Evolutionary conservation across 2,113 vertebrate genomes (phyloP).

Genomic region (Lepus americanus): DNA sequence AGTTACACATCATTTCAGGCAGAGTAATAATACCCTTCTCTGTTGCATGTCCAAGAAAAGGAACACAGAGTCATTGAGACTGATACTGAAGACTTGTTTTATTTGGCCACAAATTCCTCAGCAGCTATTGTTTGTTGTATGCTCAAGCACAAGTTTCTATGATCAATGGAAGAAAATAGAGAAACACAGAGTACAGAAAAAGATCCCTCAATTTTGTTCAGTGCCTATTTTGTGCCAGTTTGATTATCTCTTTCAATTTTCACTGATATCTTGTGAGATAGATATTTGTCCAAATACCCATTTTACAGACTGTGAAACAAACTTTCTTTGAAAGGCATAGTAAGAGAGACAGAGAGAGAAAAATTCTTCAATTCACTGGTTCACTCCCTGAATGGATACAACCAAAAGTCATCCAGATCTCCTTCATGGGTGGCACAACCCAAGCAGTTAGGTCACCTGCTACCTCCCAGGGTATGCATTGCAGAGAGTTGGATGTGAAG

Average conservation of each 20-base stretch:
- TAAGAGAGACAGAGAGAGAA: too few relatives aligned
- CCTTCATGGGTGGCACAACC: too few relatives aligned
- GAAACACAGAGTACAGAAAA: constrained; percentile 59
- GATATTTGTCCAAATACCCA: neutral
- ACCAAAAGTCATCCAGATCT: too few relatives aligned
- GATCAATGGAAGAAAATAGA: constrained; percentile 73
- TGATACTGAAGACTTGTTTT: constrained; percentile 74
- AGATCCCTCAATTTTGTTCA: neutral
- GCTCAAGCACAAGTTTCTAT: constrained; percentile 71
- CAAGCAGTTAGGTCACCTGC: too few relatives aligned
- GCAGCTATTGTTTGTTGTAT: constrained; percentile 71
- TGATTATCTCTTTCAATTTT: neutral
- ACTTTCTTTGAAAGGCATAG: too few relatives aligned
- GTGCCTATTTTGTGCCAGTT: neutral
- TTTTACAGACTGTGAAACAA: constrained; percentile 12
- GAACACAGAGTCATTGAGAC: constrained; percentile 59
- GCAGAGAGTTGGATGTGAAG: too few relatives aligned
- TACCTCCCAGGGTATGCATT: too few relatives aligned
- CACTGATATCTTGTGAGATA: neutral
- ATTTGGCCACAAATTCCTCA: constrained; percentile 74
- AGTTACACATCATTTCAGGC: constrained; percentile 81
- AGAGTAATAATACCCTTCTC: constrained; percentile 77
- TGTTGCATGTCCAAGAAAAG: constrained; percentile 72
- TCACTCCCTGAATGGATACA: too few relatives aligned
- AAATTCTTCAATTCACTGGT: too few relatives aligned